Base-by-base conservation (phyloP, 2,113 vertebrate genomes). In the Barbus barbus region DNA sequence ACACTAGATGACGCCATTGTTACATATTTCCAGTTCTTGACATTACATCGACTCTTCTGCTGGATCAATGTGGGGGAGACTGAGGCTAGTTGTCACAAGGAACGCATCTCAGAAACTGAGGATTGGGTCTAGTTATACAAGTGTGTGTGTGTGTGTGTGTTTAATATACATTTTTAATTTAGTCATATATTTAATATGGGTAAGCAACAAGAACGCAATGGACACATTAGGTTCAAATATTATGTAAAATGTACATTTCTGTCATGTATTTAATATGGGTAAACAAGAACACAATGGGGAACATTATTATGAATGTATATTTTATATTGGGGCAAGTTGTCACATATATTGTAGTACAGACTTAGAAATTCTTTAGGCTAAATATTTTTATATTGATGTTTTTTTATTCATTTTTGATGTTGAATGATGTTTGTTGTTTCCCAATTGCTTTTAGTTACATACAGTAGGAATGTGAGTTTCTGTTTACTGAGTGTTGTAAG, bases 1-100 rank as follows among this genome's bases (percentile, higher is more conserved):
- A 78, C 82, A 86, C 82, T 22, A 86, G 85, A 76, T 78, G 85
- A 69, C 33, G 36, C 28, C 56, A 26, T 84, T 86, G 85, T 41
- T n/a, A n/a, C n/a, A n/a, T n/a, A n/a, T n/a, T n/a, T n/a, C n/a
- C n/a, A n/a, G n/a, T n/a, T 63, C 0, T 53, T 83, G 20, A 5
- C 12, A 38, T 60, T 9, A 22, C 18, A 71, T 72, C 14, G 36
- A n/a, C 69, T 44, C 58, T 26, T 61, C 1, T 41, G 11, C 2
- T n/a, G 7, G 7, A 1, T 38, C 11, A 72, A 1, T 72, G 36
- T 44, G 5, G 11, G 36, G 9, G 2, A 38, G 2, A 67, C 1
- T 18, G 63, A 8, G 28, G 31, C 63, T 33, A 33, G 63, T 67
- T 67, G 28, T 36, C 31, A 67, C 63, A 67, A 33, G 16, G 5